Evolutionary conservation across 1,140 invertebrate genomes (phyloP), one percentile per base, ranked within the genome.

Genomic region (Dendrolimus kikuchii): DNA sequence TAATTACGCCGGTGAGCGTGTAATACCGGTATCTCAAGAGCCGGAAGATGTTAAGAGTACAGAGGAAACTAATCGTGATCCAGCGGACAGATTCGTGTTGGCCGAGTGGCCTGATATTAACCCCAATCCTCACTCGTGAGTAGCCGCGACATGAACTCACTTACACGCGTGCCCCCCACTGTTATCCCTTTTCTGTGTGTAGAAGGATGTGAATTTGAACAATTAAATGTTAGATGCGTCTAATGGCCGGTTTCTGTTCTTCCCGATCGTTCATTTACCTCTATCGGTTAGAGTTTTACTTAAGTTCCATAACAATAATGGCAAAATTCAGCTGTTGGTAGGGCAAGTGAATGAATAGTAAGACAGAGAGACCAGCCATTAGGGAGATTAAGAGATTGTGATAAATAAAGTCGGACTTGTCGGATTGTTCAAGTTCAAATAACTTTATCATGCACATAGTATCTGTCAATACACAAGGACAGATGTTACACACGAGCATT

Each of bases 111-210:
- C 82, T 38, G 82, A 85, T 60, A 70, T 74, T 63, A 86, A 78
- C 74, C 81, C 83, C 51, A 81, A 86, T 47, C 79, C 81, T 42
- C 83, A 87, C 74, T 83, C 85, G 83, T 88, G 84, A 87, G 86
- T 88, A 87, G 41, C 57, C 54, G 59, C 70, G 61, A 59, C 53
- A 65, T 68, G 23, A 23, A 64, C 68, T 65, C 68, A 71, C 63
- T 55, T 69, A 68, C 71, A 71, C 66, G 79, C 75, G 74, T 43
- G 60, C 62, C 67, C 63, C 51, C 45, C 54, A 51, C 49, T 53
- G 43, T 8, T 45, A 45, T 44, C 58, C 46, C 50, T 2, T 46
- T 53, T 45, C n/a, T n/a, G 49, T 63, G 45, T 60, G 49, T 59
- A 67, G 51, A 7, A 38, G 5, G 45, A 51, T 55, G 45, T 55